Conservation (phyloP, 1,140 invertebrate genomes). For the Brachionus angularis region DNA sequence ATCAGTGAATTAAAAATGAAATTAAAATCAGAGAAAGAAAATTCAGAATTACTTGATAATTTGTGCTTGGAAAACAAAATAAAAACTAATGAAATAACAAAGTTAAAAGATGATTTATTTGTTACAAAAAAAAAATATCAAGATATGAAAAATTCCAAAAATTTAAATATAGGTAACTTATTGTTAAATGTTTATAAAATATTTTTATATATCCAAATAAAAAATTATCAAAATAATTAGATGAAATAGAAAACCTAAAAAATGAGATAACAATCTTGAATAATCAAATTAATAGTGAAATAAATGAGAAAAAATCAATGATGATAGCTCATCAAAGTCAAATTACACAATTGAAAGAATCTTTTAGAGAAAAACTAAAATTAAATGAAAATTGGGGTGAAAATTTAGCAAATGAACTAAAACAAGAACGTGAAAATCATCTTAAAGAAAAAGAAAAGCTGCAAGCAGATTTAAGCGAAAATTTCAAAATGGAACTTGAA, state of each 20-base stretch:
- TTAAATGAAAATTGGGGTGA: constrained; percentile 28
- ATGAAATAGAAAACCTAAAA: constrained; percentile 15
- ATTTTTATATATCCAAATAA: no score
- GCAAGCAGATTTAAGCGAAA: constrained; percentile 13
- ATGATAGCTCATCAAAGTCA: constrained; percentile 26
- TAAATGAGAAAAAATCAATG: constrained; percentile 21
- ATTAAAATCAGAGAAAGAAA: no score
- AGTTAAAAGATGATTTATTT: no score
- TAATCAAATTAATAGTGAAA: neutral
- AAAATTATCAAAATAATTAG: no score
- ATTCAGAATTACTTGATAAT: no score
- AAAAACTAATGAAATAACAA: no score
- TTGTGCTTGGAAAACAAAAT: no score
- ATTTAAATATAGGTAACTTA: neutral
- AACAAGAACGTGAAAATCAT: constrained; percentile 22
- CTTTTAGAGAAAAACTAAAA: neutral
- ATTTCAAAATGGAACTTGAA: constrained; percentile 31
- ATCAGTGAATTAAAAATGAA: no score
- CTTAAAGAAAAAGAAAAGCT: neutral
- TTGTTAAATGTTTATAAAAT: neutral
- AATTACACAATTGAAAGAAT: constrained; percentile 19
- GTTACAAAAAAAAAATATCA: no score
- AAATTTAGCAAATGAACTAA: constrained; percentile 7
- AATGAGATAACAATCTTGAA: neutral
- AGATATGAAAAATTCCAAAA: no score